Percentiles rank a stretch among this genome's conserved stretches.
These are phyloP conservation scores for Drosophila mojavensis DNA, from an alignment of 1,140 invertebrate species.

Conservation along the genomic window DNA sequence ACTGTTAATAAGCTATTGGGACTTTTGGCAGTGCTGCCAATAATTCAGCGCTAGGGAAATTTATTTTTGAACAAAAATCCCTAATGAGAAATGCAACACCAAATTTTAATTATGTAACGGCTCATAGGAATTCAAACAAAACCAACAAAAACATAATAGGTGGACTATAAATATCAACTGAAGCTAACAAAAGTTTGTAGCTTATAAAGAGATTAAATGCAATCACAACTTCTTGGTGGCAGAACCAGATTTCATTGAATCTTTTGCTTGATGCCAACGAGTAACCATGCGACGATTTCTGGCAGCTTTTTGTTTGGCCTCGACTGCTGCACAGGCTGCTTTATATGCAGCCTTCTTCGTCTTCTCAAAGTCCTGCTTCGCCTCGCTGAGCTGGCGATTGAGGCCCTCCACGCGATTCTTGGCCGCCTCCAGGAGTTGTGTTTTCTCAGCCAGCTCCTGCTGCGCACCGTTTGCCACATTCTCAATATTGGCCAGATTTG, in stretches of 20 bases:
- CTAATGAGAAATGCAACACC: background rate
- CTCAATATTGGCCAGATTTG: slow-evolving; percentile 86
- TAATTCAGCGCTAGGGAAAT: background rate
- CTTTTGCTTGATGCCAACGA: background rate
- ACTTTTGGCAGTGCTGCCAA: background rate
- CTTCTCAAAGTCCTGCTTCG: slow-evolving; percentile 86
- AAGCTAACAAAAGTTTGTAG: too few relatives aligned
- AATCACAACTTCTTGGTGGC: background rate
- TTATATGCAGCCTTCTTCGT: slow-evolving; percentile 87
- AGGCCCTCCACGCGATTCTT: slow-evolving; percentile 86
- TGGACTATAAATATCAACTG: background rate
- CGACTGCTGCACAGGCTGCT: slow-evolving; percentile 87
- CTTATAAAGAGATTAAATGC: background rate
- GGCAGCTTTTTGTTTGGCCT: slow-evolving; percentile 85
- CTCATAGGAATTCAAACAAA: background rate
- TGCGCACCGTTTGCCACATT: slow-evolving; percentile 86
- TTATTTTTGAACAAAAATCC: background rate
- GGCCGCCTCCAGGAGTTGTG: slow-evolving; percentile 87
- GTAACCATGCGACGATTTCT: slow-evolving; percentile 26
- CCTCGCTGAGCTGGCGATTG: slow-evolving; percentile 85
- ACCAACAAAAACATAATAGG: too few relatives aligned
- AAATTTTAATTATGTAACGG: background rate
- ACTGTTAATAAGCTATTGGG: too few relatives aligned
- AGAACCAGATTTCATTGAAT: too few relatives aligned
- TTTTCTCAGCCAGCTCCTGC: slow-evolving; percentile 87